Percentiles rank a stretch among this genome's conserved stretches.
These are phyloP conservation scores for Charina bottae DNA, from an alignment of 2,113 vertebrate genomes.

Conservation along the genomic window DNA sequence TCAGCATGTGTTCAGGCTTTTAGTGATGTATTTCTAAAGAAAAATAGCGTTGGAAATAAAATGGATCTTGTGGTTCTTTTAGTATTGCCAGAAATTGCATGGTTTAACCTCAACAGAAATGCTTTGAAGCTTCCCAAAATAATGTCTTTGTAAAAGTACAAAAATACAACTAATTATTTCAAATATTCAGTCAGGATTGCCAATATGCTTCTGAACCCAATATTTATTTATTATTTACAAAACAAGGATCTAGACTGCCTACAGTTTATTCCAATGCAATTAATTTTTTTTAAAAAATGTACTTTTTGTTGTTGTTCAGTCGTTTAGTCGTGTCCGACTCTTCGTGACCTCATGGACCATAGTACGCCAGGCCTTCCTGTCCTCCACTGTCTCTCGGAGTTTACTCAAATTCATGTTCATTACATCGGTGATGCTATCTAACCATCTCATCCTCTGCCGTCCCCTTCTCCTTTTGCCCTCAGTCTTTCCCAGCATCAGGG, in stretches of 20 bases:
- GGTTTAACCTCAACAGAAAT: neutral
- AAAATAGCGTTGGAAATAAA: constrained; percentile 26
- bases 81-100: rapidly evolving
- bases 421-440: too few species aligned
- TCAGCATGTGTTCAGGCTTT: constrained; percentile 26
- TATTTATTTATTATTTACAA: neutral
- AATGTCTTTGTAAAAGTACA: rapidly evolving
- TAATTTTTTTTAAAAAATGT: neutral
- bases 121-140: neutral
- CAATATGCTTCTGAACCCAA: neutral
- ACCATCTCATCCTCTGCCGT: too few species aligned
- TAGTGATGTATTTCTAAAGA: neutral
- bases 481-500: too few species aligned
- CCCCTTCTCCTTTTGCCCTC: too few species aligned
- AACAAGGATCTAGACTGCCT: neutral
- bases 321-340: too few species aligned
- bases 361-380: too few species aligned
- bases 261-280: neutral
- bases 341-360: too few species aligned
- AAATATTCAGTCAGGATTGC: neutral
- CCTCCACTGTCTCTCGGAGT: too few species aligned
- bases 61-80: constrained; percentile 20
- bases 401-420: too few species aligned
- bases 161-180: neutral
- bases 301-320: too few species aligned